These are phyloP conservation scores for Rallus limicola DNA, from an alignment of 2,113 vertebrate species.

Conservation along the genomic window DNA sequence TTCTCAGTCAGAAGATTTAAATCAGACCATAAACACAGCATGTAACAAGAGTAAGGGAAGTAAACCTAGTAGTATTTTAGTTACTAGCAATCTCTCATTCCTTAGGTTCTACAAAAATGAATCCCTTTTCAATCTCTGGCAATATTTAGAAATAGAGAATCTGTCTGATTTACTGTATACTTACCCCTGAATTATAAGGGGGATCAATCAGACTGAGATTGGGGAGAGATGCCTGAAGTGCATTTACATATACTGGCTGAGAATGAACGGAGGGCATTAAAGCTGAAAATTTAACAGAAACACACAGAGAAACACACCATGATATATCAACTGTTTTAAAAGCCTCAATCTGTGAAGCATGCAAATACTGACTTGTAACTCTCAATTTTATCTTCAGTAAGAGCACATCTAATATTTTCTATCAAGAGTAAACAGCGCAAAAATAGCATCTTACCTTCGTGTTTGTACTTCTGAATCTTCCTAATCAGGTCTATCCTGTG, in stretches of 20 bases:
- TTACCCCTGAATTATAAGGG: conserved; percentile 67
- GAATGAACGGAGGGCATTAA: not conserved
- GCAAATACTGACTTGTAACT: not conserved
- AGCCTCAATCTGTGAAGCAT: not conserved
- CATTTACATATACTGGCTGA: conserved; percentile 55
- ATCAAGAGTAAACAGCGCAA: not conserved
- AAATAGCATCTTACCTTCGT: conserved; percentile 75
- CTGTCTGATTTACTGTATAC: conserved; percentile 15
- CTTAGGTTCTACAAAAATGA: not conserved
- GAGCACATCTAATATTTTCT: not conserved
- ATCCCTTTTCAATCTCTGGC: not conserved
- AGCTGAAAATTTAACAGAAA: conserved; percentile 67
- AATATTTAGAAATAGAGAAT: not conserved
- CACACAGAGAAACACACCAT: not conserved
- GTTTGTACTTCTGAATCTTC: conserved; percentile 81
- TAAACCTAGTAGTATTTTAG: not conserved
- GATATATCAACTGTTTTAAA: not conserved
- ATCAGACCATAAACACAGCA: not conserved
- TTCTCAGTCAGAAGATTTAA: not conserved
- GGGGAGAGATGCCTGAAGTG: conserved; percentile 58
- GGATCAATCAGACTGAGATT: conserved; percentile 63
- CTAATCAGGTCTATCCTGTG: conserved; percentile 85
- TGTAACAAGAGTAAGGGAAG: not conserved
- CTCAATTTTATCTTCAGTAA: not conserved
- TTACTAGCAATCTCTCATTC: not conserved